Conservation (phyloP, 2,888 invertebrate genomes). For the Tholera decimalis region DNA sequence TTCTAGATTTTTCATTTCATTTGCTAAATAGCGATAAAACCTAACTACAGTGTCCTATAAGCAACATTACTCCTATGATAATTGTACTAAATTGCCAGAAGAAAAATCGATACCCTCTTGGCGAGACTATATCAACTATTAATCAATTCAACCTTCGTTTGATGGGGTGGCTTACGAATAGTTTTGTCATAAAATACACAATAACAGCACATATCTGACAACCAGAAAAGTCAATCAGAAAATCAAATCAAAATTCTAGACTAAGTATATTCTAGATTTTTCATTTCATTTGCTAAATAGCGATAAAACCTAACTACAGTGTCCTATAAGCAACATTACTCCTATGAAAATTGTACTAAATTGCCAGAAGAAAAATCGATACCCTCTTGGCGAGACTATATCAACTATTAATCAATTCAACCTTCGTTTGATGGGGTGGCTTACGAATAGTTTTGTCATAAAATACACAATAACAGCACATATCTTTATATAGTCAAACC, state of each 20-base stretch:
- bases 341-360: constrained; percentile 20
- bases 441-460: constrained; percentile 12
- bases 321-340: constrained; percentile 1
- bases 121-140: constrained; percentile 18
- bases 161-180: constrained; percentile 22
- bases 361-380: constrained; percentile 36
- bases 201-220: background rate
- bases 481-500: background rate
- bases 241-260: too few species aligned
- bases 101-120: constrained; percentile 34
- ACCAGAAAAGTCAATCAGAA: too few species aligned
- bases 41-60: background rate
- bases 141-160: constrained; percentile 25
- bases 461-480: background rate
- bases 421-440: constrained; percentile 21
- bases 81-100: constrained; percentile 18
- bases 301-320: background rate
- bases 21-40: background rate
- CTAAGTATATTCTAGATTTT: too few species aligned
- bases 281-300: too few species aligned
- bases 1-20: too few species aligned
- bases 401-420: constrained; percentile 29
- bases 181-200: constrained; percentile 15
- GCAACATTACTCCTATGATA: constrained; percentile 2
- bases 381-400: constrained; percentile 2